Evolutionary conservation across 2,888 invertebrate genomes (phyloP).

Genomic region (Timema podura): DNA sequence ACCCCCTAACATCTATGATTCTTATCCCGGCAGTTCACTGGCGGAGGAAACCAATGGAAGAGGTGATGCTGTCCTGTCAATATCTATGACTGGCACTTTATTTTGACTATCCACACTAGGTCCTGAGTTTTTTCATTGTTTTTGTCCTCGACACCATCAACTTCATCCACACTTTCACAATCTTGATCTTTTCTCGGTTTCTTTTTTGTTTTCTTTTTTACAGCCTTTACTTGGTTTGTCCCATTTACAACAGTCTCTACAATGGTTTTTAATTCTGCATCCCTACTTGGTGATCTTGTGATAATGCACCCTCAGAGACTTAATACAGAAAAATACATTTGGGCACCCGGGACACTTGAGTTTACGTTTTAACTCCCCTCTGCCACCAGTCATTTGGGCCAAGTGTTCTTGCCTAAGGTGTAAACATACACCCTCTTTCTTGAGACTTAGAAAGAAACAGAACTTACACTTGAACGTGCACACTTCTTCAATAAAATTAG

Average conservation of each 20-base stretch:
- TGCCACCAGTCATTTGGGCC: conserved; percentile 8
- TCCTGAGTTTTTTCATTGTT: neutral
- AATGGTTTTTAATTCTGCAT: conserved; percentile 56
- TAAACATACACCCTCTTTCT: conserved; percentile 15
- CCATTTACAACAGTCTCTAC: conserved; percentile 52
- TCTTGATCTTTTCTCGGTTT: conserved; percentile 36
- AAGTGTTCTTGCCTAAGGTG: conserved; percentile 24
- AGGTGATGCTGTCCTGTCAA: no score
- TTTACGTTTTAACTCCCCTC: neutral
- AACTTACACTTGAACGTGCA: conserved; percentile 27
- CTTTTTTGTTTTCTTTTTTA: conserved; percentile 43
- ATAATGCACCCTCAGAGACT: conserved; percentile 60
- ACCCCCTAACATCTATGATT: no score
- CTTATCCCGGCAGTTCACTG: no score
- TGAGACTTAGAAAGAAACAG: conserved; percentile 27
- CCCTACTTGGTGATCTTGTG: conserved; percentile 65
- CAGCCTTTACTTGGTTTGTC: conserved; percentile 46
- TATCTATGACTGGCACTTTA: no score
- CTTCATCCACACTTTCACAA: neutral
- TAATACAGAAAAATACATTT: conserved; percentile 34
- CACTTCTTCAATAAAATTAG: conserved; percentile 23
- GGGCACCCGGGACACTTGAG: conserved; percentile 28
- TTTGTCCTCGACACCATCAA: neutral
- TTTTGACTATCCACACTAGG: neutral
- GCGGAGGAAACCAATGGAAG: no score